Conservation (phyloP, 2,113 vertebrate genomes). For the Tachysurus fulvidraco region DNA sequence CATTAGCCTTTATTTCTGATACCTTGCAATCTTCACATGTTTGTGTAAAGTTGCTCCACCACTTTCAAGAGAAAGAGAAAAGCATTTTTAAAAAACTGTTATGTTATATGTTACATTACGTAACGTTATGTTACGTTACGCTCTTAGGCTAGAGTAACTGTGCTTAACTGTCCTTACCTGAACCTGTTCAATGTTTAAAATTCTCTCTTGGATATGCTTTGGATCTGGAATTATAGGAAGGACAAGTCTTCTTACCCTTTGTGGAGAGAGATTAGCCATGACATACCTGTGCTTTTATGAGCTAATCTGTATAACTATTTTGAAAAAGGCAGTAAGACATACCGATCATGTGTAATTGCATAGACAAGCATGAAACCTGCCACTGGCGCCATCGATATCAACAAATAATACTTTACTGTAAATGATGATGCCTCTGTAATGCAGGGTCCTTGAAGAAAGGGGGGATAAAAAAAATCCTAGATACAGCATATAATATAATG, state of each 20-base stretch:
- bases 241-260: conserved; percentile 54
- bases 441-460: conserved; percentile 18
- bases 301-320: not conserved
- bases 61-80: conserved; percentile 29
- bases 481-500: not conserved
- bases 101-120: not conserved
- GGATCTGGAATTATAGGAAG: conserved; percentile 58
- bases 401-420: conserved; percentile 36
- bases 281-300: not conserved
- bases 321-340: conserved; percentile 23
- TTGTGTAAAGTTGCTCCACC: conserved; percentile 19
- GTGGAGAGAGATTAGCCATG: conserved; percentile 13
- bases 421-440: not conserved
- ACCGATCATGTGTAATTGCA: conserved; percentile 43
- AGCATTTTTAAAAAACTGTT: not conserved
- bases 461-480: not conserved
- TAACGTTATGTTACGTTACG: not conserved
- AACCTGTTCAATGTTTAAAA: conserved; percentile 47
- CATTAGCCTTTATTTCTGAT: conserved; percentile 43
- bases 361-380: conserved; percentile 39
- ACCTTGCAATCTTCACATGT: conserved; percentile 38
- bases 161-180: conserved; percentile 37
- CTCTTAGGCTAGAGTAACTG: not conserved
- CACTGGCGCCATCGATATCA: conserved; percentile 35
- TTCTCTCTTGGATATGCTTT: conserved; percentile 39